These are phyloP conservation scores for Anoncus sp. DNA, from an alignment of 2,888 invertebrate genomes.

Conservation along the genomic window DNA sequence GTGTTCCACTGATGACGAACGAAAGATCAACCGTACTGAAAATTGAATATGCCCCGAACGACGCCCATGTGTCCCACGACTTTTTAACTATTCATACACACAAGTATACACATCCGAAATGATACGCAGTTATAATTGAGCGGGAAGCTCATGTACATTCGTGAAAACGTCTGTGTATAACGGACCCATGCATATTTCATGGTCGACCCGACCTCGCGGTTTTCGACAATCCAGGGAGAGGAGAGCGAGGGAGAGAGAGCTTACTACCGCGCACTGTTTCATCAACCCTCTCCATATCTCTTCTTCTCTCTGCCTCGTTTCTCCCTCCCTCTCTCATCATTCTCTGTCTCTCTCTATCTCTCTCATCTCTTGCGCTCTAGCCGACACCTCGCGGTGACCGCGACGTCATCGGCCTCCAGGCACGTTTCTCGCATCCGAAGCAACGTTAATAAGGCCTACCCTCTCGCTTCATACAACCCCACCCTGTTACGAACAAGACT, in stretches of 20 bases:
- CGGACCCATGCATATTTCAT: slow-evolving; percentile 55
- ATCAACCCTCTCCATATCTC: not conserved
- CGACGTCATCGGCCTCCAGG: slow-evolving; percentile 59
- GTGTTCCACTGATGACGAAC: not conserved
- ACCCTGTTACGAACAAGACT: slow-evolving; percentile 22
- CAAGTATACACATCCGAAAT: slow-evolving; percentile 1
- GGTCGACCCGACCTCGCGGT: slow-evolving; percentile 55
- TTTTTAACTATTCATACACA: not conserved
- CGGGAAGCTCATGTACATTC: slow-evolving; percentile 19
- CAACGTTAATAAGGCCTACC: slow-evolving; percentile 61
- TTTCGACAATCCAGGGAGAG: slow-evolving; percentile 39
- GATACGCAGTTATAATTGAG: slow-evolving; percentile 9
- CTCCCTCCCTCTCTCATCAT: not conserved
- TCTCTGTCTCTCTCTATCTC: slow-evolving; percentile 11
- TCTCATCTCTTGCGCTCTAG: not conserved
- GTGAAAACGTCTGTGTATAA: slow-evolving; percentile 33
- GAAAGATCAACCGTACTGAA: not conserved
- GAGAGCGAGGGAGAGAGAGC: slow-evolving; percentile 2
- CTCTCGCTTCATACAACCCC: slow-evolving; percentile 20
- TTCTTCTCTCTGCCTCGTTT: not conserved
- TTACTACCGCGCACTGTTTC: slow-evolving; percentile 27
- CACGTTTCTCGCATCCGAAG: slow-evolving; percentile 60
- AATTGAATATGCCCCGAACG: slow-evolving; percentile 5
- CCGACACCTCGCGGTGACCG: slow-evolving; percentile 19
- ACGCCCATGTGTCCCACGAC: not conserved